A percentile compares a stretch with the other conserved stretches of the same genome.
These are phyloP conservation scores for Metalampra italica DNA, from an alignment of 2,888 invertebrate genomes.

Conservation along the genomic window DNA sequence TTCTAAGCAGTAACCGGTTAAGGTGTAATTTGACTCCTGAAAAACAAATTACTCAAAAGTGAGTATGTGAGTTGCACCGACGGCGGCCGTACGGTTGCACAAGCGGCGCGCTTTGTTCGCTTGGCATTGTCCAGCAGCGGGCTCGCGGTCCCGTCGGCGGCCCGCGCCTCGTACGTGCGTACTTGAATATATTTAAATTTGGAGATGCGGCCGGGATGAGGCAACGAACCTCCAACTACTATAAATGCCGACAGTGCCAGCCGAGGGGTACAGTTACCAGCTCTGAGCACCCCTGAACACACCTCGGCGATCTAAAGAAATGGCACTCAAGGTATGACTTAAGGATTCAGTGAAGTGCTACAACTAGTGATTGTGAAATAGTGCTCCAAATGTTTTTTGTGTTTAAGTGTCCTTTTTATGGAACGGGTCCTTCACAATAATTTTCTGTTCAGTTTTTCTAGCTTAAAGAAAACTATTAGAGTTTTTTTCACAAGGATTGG, in stretches of 20 bases:
- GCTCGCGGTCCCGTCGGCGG: slow-evolving; percentile 39
- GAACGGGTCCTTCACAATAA: too few relatives aligned
- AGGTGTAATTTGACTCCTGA: neutral
- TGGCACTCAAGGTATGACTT: slow-evolving; percentile 69
- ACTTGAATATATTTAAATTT: slow-evolving; percentile 79
- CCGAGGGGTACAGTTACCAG: slow-evolving; percentile 63
- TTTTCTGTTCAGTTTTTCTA: too few relatives aligned
- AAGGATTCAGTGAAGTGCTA: slow-evolving; percentile 21
- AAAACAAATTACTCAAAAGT: slow-evolving; percentile 23
- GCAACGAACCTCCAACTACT: slow-evolving; percentile 58
- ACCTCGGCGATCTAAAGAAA: slow-evolving; percentile 46
- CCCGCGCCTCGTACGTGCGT: slow-evolving; percentile 68
- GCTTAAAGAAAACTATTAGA: too few relatives aligned
- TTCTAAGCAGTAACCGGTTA: too few relatives aligned
- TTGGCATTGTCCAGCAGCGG: slow-evolving; percentile 69
- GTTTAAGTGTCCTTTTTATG: neutral
- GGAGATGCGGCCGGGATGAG: slow-evolving; percentile 74
- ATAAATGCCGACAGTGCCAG: slow-evolving; percentile 61
- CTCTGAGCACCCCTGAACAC: slow-evolving; percentile 60
- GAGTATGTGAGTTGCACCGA: slow-evolving; percentile 53
- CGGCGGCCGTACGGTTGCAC: slow-evolving; percentile 54
- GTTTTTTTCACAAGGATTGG: too few relatives aligned
- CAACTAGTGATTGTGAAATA: neutral
- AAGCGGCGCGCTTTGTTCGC: slow-evolving; percentile 66
- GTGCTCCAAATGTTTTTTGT: neutral